Evolutionary conservation across 1,140 invertebrate genomes (phyloP).

Genomic region (Lerema accius): DNA sequence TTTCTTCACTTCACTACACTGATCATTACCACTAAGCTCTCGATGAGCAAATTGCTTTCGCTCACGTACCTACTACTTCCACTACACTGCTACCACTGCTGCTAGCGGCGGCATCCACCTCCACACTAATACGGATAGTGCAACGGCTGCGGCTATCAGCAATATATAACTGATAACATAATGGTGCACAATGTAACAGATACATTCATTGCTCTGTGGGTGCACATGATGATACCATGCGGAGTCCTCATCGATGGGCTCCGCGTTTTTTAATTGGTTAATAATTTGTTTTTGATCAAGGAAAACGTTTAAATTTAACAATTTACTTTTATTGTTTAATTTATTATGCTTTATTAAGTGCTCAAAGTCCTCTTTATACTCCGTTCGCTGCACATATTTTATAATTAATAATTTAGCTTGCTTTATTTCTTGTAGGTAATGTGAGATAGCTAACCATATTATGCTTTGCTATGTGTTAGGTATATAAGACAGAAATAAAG

Average conservation of each 20-base stretch:
- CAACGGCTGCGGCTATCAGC: neutral
- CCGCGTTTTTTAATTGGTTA: constrained; percentile 55
- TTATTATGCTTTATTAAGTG: constrained; percentile 20
- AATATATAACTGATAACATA: neutral
- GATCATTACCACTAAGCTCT: neutral
- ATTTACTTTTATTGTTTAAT: constrained; percentile 34
- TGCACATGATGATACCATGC: neutral
- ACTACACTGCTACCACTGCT: neutral
- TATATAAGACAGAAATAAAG: too few species aligned
- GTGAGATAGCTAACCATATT: constrained; percentile 8
- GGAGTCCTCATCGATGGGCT: neutral
- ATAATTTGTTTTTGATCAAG: constrained; percentile 60
- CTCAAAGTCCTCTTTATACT: constrained; percentile 39
- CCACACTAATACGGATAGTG: neutral
- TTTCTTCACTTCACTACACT: neutral
- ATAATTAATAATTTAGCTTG: constrained; percentile 16
- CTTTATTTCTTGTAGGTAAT: constrained; percentile 23
- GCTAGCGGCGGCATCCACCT: neutral
- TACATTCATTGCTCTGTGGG: too few species aligned
- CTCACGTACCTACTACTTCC: neutral
- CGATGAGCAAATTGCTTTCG: neutral
- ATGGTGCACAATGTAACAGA: neutral
- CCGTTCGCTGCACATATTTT: constrained; percentile 33
- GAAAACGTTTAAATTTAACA: constrained; percentile 55
- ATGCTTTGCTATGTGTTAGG: too few species aligned